Percentiles rank a stretch among this genome's conserved stretches.
Evolutionary conservation across 2,797 vertebrate genomes (phyloP).

Genomic region (Sebastes nivosus): DNA sequence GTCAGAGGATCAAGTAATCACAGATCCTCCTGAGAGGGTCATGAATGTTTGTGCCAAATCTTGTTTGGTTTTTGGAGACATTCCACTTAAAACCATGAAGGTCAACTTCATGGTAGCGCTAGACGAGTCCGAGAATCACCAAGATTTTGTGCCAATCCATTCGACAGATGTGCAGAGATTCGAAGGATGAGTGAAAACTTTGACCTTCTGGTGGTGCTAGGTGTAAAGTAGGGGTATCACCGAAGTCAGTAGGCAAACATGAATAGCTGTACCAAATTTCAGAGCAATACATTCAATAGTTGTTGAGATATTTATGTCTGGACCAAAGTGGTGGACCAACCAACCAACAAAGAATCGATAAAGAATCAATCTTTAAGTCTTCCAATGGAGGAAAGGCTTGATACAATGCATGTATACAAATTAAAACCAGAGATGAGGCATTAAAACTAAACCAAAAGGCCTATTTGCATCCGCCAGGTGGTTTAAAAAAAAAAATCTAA

Average conservation of each 20-base stretch:
- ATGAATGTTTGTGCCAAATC: rapidly evolving
- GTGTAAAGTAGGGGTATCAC: background rate
- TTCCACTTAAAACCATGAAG: no score
- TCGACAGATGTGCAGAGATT: background rate
- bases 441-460: background rate
- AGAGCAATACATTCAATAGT: background rate
- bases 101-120: no score
- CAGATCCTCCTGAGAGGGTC: no score
- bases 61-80: no score
- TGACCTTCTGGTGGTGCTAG: background rate
- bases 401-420: background rate
- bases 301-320: background rate
- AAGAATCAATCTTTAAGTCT: background rate
- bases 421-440: background rate
- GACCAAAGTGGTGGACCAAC: background rate
- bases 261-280: background rate
- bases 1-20: no score
- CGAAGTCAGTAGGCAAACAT: background rate
- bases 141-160: background rate
- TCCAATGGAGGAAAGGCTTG: background rate
- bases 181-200: background rate
- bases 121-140: no score
- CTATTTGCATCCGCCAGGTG: background rate
- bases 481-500: slow-evolving; percentile 17
- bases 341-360: background rate